Evolutionary conservation across 2,888 invertebrate species (phyloP), one percentile per base, ranked within the genome.

Genomic region (Cosmia pyralina): DNA sequence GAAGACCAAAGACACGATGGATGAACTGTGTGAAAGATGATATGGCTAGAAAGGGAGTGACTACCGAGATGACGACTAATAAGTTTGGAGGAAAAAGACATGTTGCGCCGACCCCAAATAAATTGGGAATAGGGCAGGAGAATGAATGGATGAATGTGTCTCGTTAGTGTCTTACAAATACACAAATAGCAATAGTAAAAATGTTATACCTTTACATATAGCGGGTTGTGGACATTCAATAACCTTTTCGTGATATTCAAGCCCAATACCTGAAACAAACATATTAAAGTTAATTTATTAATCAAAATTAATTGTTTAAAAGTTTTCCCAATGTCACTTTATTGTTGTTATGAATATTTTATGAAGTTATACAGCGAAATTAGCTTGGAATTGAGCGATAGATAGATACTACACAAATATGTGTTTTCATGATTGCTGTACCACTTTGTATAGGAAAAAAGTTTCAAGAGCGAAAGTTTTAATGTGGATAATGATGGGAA

Each of bases 211-310:
- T 92, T 94, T 0, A 94, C 91, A 53, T 87, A 88, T 0, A 95
- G 88, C 0, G 90, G 89, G 71, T 94, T 94, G 86, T 90, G 87
- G 0, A 93, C 84, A 66, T 94, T 93, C 38, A 95, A 77, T 34
- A 95, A 69, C 28, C 95, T 88, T 75, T 94, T 91, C 0, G 94
- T 92, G 4, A 94, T 85, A 58, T 93, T 94, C 53, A 95, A 82
- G 0, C 94, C 95, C 22, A 95, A 68, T 15, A 91, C 89, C 95
- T 95, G 92, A 11, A 90, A 86, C 77, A 72, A 57, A 17, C 17
- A 53, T 28, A 8, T 38, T 2, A 7, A 22, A 17, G 8, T 53
- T 59, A 57, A n/a, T 44, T 44, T 22, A 38, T 38, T 38, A 38
- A 38, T 38, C 6, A n/a, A n/a, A n/a, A n/a, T n/a, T n/a, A n/a